Evolutionary conservation across 2,888 invertebrate species (phyloP).

Genomic region (Eledona agricola): DNA sequence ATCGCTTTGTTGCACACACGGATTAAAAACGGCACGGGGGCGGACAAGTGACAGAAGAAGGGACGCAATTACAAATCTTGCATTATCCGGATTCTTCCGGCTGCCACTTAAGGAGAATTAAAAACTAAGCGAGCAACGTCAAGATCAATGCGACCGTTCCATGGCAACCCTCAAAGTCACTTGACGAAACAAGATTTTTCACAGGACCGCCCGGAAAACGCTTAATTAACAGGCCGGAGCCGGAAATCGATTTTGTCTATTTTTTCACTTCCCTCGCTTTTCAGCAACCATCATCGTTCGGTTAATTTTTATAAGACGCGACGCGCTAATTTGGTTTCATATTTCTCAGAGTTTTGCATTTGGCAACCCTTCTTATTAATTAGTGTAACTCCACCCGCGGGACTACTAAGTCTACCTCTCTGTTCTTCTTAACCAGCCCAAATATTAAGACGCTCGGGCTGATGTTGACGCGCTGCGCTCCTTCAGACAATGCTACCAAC

Average conservation of each 20-base stretch:
- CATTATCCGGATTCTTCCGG: slow-evolving; percentile 34
- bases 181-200: slow-evolving; percentile 64
- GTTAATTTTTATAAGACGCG: no score
- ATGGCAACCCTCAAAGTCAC: slow-evolving; percentile 59
- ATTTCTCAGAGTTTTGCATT: slow-evolving; percentile 57
- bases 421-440: slow-evolving; percentile 55
- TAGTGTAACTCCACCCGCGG: slow-evolving; percentile 63
- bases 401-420: slow-evolving; percentile 57
- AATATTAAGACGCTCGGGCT: slow-evolving; percentile 52
- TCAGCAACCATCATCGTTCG: no score
- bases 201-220: slow-evolving; percentile 52
- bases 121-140: slow-evolving; percentile 46
- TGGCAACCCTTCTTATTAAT: slow-evolving; percentile 63
- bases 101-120: slow-evolving; percentile 44
- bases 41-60: slow-evolving; percentile 36
- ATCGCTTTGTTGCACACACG: slow-evolving; percentile 13
- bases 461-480: slow-evolving; percentile 32
- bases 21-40: slow-evolving; percentile 29
- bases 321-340: slow-evolving; percentile 52
- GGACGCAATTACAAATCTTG: slow-evolving; percentile 38
- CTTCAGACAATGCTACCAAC: no score
- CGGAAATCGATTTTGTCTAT: no score
- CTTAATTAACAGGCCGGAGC: no score
- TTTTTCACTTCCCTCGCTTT: no score
- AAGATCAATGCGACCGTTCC: slow-evolving; percentile 48